These are phyloP conservation scores for Ferdinandea cuprea DNA, from an alignment of 2,888 invertebrate genomes.

Conservation along the genomic window DNA sequence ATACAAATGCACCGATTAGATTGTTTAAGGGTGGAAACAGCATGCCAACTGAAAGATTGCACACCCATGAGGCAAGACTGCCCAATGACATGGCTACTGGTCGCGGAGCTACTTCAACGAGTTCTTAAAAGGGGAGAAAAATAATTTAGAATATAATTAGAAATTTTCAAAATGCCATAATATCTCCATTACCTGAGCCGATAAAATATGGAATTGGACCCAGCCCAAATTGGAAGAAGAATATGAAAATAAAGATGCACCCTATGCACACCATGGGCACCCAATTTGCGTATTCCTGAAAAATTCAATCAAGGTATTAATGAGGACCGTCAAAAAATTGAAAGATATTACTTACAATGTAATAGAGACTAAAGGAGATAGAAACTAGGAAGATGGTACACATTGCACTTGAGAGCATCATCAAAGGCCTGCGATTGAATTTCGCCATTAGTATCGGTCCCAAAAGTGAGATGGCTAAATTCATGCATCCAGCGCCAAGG, in stretches of 20 bases:
- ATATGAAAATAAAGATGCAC: slow-evolving; percentile 88
- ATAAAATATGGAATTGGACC: slow-evolving; percentile 94
- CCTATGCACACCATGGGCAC: slow-evolving; percentile 88
- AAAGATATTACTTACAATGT: slow-evolving; percentile 85
- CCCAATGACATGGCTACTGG: slow-evolving; percentile 93
- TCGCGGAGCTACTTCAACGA: slow-evolving; percentile 91
- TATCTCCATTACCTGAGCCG: slow-evolving; percentile 86
- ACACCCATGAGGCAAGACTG: slow-evolving; percentile 92
- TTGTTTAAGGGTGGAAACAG: slow-evolving; percentile 87
- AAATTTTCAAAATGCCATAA: neutral
- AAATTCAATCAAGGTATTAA: neutral
- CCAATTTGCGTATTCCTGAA: slow-evolving; percentile 85
- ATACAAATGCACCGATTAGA: slow-evolving; percentile 87
- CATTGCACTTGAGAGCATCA: slow-evolving; percentile 86
- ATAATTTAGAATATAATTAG: neutral
- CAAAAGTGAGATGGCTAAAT: slow-evolving; percentile 86
- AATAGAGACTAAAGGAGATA: slow-evolving; percentile 85
- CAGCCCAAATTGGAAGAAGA: slow-evolving; percentile 92
- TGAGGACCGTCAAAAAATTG: neutral
- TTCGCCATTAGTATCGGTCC: slow-evolving; percentile 87
- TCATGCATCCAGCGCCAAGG: slow-evolving; percentile 89
- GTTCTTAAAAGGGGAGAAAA: slow-evolving; percentile 85
- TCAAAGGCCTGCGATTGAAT: slow-evolving; percentile 87
- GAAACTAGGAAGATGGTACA: slow-evolving; percentile 85
- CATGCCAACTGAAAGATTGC: slow-evolving; percentile 93